Evolutionary conservation across 2,113 vertebrate species (phyloP), one percentile per base, ranked within the genome.

Genomic region (Suricata suricatta): DNA sequence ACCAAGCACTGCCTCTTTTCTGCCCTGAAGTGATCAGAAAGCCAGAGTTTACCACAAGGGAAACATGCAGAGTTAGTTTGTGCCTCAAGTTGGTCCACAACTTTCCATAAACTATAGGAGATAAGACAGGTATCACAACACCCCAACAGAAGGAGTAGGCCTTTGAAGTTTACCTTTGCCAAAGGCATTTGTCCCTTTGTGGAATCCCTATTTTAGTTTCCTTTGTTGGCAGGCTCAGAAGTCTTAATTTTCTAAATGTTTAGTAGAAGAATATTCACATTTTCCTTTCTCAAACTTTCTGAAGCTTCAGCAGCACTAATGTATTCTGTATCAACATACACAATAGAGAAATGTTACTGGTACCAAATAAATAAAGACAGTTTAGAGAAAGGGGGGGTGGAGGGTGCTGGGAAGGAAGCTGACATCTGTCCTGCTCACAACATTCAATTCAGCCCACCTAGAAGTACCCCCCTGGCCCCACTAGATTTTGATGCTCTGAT

Each of bases 1-100:
- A 97, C 96, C 95, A 98, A 98, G 89, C 97, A 97, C 97, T 97
- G 97, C 96, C 95, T 98, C 97, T 97, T 97, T 98, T 98, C 98
- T 97, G 74, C 90, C 95, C 94, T 97, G 94, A 97, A 97, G 85
- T 41, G 96, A 98, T 98, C 98, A 97, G 98, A 98, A 97, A 98
- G 60, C 91, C 89, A 88, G 96, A 86, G 97, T 97, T 93, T 89
- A 95, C 93, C 97, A 95, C 86, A 86, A 96, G 95, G 88, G 98
- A 96, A 97, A 96, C 85, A 98, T 88, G 19, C 95, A 96, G 98
- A 96, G 94, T 90, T 79, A 98, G 98, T 97, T 85, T 96, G 96
- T 92, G 85, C 93, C 94, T 98, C 94, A 95, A 98, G 94, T 97
- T 97, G 97, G 92, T 96, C 97, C 35, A 35, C 60, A 96, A 96